Percentiles rank a stretch among this genome's conserved stretches.
Evolutionary conservation across 2,888 invertebrate genomes (phyloP).

Genomic region (Xylota sylvarum): DNA sequence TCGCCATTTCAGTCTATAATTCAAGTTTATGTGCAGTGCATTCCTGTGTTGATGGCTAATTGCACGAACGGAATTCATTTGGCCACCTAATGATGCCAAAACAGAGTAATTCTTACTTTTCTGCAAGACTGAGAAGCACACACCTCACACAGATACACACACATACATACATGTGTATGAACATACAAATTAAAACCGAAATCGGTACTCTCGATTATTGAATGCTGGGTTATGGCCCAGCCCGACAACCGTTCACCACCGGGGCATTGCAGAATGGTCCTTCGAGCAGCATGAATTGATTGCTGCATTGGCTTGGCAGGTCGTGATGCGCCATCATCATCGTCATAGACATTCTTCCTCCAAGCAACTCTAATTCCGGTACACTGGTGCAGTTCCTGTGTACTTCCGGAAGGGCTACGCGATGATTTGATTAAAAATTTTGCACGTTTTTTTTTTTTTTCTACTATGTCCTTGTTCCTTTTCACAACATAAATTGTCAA

Average conservation of each 20-base stretch:
- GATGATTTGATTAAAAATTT: slow-evolving; percentile 75
- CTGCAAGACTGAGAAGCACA: slow-evolving; percentile 37
- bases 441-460: slow-evolving; percentile 11
- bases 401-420: slow-evolving; percentile 56
- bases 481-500: slow-evolving; percentile 66
- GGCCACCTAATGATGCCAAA: slow-evolving; percentile 68
- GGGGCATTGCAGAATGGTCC: slow-evolving; percentile 23
- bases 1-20: slow-evolving; percentile 62
- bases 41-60: slow-evolving; percentile 70
- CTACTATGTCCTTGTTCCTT: slow-evolving; percentile 11
- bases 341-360: slow-evolving; percentile 54
- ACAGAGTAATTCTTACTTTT: slow-evolving; percentile 63
- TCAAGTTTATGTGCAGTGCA: slow-evolving; percentile 71
- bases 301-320: slow-evolving; percentile 64
- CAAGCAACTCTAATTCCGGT: slow-evolving; percentile 67
- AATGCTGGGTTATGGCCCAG: slow-evolving; percentile 35
- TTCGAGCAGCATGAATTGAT: slow-evolving; percentile 65
- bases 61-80: slow-evolving; percentile 73
- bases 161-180: too few species aligned
- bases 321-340: slow-evolving; percentile 67
- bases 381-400: slow-evolving; percentile 63
- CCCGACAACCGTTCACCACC: neutral
- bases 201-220: slow-evolving; percentile 23
- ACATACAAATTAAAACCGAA: slow-evolving; percentile 46
- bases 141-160: neutral